Percentiles rank a stretch among this genome's conserved stretches.
Conservation (phyloP, 2,797 vertebrate genomes). For the Anniella stebbinsi region DNA sequence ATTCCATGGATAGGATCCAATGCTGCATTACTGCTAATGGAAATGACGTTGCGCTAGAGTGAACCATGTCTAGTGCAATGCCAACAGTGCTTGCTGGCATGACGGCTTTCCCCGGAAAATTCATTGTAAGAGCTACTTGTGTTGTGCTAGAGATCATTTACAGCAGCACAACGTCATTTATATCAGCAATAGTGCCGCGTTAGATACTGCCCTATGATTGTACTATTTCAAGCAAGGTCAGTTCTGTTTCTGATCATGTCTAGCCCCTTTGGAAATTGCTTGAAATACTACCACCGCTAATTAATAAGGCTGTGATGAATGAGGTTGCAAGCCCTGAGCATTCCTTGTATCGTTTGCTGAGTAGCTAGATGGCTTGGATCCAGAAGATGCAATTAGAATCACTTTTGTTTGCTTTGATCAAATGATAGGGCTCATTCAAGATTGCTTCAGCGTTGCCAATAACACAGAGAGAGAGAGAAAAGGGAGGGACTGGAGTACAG, state of each 20-base stretch:
- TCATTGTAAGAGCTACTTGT: too few relatives aligned
- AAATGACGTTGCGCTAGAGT: too few relatives aligned
- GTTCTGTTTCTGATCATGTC: neutral
- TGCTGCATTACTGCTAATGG: too few relatives aligned
- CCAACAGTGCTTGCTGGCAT: too few relatives aligned
- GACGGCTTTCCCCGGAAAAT: too few relatives aligned
- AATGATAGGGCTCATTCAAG: conserved; percentile 85
- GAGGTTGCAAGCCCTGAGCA: conserved; percentile 84
- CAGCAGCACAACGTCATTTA: too few relatives aligned
- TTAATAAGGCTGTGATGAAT: conserved; percentile 79
- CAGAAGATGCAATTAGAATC: conserved; percentile 88
- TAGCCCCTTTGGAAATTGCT: neutral
- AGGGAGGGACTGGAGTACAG: conserved; percentile 84
- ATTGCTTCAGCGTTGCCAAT: conserved; percentile 86
- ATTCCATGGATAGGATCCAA: neutral
- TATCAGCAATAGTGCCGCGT: too few relatives aligned
- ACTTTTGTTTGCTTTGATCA: conserved; percentile 87
- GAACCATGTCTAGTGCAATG: too few relatives aligned
- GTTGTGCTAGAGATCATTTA: too few relatives aligned
- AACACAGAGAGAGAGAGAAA: conserved; percentile 81
- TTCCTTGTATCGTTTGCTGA: conserved; percentile 91
- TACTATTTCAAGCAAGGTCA: neutral
- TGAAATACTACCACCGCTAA: neutral
- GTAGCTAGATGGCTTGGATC: conserved; percentile 87
- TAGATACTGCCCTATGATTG: neutral